Conservation (phyloP, 1,140 invertebrate species). For the Drosophila nannoptera region DNA sequence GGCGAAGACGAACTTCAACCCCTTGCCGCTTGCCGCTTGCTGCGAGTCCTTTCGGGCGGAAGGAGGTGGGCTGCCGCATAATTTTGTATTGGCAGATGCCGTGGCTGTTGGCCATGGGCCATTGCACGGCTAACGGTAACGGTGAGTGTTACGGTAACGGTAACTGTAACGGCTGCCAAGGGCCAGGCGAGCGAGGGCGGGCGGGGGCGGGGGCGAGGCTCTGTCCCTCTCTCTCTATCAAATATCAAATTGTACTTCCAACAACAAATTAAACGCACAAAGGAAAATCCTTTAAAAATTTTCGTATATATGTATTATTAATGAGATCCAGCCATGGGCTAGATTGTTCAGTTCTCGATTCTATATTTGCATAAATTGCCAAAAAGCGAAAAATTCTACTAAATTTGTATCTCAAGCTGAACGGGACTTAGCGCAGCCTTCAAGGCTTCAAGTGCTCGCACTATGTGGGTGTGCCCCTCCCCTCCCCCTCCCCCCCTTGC, state of each 20-base stretch:
- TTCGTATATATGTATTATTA: too few relatives aligned
- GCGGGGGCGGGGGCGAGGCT: background rate
- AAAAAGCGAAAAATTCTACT: too few relatives aligned
- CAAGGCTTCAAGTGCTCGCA: background rate
- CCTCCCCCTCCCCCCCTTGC: too few relatives aligned
- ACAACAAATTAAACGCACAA: too few relatives aligned
- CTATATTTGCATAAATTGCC: too few relatives aligned
- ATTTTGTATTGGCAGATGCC: conserved; percentile 75
- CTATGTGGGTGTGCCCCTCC: conserved; percentile 7
- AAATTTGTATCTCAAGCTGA: too few relatives aligned
- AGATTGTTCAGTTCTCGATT: too few relatives aligned
- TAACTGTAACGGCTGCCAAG: conserved; percentile 64
- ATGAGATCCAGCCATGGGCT: too few relatives aligned
- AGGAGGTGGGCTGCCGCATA: conserved; percentile 45
- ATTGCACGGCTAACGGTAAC: conserved; percentile 55
- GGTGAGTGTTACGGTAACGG: conserved; percentile 34
- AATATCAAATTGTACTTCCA: too few relatives aligned
- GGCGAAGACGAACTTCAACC: conserved; percentile 42
- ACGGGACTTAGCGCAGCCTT: too few relatives aligned
- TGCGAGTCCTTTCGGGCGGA: background rate
- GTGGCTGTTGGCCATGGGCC: conserved; percentile 66
- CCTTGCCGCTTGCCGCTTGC: conserved; percentile 37
- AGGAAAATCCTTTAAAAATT: too few relatives aligned
- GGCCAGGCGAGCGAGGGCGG: conserved; percentile 37
- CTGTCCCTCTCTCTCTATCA: background rate